Evolutionary conservation across 2,113 vertebrate genomes (phyloP).

Genomic region (Nestor notabilis): DNA sequence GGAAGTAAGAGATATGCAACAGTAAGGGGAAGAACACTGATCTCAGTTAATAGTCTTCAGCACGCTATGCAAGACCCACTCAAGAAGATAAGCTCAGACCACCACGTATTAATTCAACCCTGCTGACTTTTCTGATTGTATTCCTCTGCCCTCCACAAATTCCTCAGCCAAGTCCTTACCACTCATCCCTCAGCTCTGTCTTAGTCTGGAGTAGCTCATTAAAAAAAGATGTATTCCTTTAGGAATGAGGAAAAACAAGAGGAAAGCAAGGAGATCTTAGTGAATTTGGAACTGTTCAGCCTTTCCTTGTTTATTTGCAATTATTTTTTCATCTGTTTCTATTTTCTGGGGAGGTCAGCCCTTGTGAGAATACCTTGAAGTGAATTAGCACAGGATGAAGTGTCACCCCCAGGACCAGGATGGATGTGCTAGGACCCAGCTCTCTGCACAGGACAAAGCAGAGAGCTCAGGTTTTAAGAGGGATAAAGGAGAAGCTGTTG

Average conservation of each 20-base stretch:
- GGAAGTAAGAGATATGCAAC: not conserved
- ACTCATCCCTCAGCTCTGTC: not conserved
- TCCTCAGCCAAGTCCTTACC: not conserved
- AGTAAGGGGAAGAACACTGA: not conserved
- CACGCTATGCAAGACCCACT: accelerated
- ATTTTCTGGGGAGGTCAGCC: not conserved
- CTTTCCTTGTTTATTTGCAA: not conserved
- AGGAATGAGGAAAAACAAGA: not conserved
- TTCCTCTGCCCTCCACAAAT: not conserved
- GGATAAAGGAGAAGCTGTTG: not conserved
- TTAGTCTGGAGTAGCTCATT: not conserved
- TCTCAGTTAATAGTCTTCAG: not conserved
- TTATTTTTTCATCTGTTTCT: not conserved
- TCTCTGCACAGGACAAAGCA: not conserved
- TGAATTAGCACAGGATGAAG: not conserved
- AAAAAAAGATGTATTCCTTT: not conserved
- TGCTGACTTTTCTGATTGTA: not conserved
- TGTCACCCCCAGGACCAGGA: not conserved
- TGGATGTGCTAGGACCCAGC: not conserved
- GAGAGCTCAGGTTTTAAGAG: not conserved
- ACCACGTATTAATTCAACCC: not conserved
- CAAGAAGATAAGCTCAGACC: not conserved
- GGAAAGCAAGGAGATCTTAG: not conserved
- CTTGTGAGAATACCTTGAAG: not conserved
- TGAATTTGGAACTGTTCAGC: not conserved